Percentiles rank a stretch among this genome's conserved stretches.
Evolutionary conservation across 2,888 invertebrate species (phyloP).

Genomic region (Reticulitermes lucifugus): DNA sequence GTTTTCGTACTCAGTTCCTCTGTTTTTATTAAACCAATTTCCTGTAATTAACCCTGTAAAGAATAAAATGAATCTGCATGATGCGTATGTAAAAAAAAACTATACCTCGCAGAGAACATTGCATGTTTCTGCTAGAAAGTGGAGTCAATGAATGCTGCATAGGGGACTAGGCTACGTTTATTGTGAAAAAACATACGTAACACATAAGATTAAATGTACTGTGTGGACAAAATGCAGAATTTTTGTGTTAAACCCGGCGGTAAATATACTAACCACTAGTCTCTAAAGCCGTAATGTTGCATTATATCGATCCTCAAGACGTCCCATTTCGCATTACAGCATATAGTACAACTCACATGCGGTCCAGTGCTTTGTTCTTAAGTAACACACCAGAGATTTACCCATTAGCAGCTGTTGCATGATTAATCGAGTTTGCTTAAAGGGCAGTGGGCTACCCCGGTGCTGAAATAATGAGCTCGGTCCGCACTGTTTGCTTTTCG

Average conservation of each 20-base stretch:
- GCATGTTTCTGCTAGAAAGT: no score
- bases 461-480: neutral
- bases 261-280: no score
- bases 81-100: no score
- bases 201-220: no score
- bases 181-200: no score
- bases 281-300: no score
- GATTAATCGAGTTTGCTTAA: slow-evolving; percentile 3
- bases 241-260: no score
- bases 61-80: no score
- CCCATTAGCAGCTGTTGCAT: slow-evolving; percentile 15
- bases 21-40: neutral
- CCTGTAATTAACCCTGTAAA: neutral
- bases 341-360: no score
- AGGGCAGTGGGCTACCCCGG: slow-evolving; percentile 2
- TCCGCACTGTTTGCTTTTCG: slow-evolving; percentile 4
- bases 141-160: neutral
- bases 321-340: neutral
- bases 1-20: neutral
- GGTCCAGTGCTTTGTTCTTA: neutral
- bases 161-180: no score
- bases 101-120: no score
- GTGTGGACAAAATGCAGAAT: no score
- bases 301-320: neutral
- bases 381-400: neutral